These are phyloP conservation scores for Novumbra hubbsi DNA, from an alignment of 2,797 vertebrate species.

Conservation along the genomic window DNA sequence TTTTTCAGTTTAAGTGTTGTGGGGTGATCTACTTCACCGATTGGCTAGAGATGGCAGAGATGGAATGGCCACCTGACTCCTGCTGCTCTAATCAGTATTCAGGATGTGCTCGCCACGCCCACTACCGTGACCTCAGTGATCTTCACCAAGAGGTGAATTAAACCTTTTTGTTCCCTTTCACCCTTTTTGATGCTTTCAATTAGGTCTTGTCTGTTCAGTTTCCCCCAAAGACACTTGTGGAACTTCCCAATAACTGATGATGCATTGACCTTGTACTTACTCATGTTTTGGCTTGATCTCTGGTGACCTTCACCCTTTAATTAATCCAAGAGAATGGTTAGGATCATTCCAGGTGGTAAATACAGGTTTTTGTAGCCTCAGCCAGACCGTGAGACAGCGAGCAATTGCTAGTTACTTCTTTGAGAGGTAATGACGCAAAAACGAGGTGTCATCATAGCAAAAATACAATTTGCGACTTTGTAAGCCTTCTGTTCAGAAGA, in stretches of 20 bases:
- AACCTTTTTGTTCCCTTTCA: neutral
- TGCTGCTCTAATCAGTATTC: slow-evolving; percentile 94
- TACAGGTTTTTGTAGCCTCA: neutral
- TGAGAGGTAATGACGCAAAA: too few species aligned
- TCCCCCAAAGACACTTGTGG: too few species aligned
- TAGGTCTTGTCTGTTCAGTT: too few species aligned
- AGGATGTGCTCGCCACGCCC: slow-evolving; percentile 90
- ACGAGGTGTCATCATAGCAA: too few species aligned
- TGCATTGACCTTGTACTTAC: neutral
- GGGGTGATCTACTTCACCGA: slow-evolving; percentile 98
- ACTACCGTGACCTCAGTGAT: slow-evolving; percentile 91
- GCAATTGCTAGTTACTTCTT: too few species aligned
- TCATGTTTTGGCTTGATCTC: neutral
- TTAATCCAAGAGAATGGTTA: neutral
- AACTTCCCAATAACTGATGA: neutral
- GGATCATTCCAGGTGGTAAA: neutral
- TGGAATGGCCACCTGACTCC: slow-evolving; percentile 98
- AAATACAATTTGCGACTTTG: neutral
- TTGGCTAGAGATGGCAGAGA: slow-evolving; percentile 98
- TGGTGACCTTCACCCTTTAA: neutral
- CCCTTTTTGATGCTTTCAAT: too few species aligned
- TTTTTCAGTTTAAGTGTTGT: slow-evolving; percentile 90
- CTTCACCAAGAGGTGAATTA: slow-evolving; percentile 90
- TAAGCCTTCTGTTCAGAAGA: neutral
- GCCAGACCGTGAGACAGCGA: too few species aligned